Base-by-base conservation (phyloP, 2,113 vertebrate species). In the Sinocyclocheilus anophthalmus region DNA sequence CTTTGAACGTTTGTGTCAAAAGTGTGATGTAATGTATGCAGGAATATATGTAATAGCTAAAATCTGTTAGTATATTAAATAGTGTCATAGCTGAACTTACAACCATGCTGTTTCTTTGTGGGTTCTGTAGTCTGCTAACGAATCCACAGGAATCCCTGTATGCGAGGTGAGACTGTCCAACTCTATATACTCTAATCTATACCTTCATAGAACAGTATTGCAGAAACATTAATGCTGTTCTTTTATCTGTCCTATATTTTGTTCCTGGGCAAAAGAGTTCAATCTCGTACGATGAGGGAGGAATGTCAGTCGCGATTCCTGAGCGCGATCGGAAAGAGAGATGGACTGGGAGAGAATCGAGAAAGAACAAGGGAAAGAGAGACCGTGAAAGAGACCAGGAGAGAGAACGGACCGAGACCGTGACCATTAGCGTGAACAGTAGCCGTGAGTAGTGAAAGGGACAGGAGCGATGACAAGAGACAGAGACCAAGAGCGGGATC, bases 81-180 rank as follows among this genome's bases (percentile, higher is more conserved):
- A 16, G 13, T 37, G 67, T 53, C 12, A 10, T n/a, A 73, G 30
- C 10, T 5, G 4, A 12, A 50, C 48, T 12, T 12, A 24, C 69
- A n/a, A 22, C 75, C 76, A 16, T 53, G 87, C 16, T 79, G 11
- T 86, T 55, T 53, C 14, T 88, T 63, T 84, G 11, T n/a, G n/a
- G n/a, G n/a, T n/a, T n/a, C 90, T 93, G 11, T 88, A 97, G 96
- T 92, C 94, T 30, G 94, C 93, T 84, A 96, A 90, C 94, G 97
- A 87, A 92, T 94, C n/a, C 95, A 96, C 22, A 95, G 96, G 90
- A 98, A 84, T 94, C 94, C 75, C 92, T 98, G 5, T 97, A 97
- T 76, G 96, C 97, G 86, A 97, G 97, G 97, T 97, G 92, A 94
- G 91, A 55, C 14, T 18, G 14, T 55, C 3, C 1, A 8, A 8